These are phyloP conservation scores for Dicranocentrus wangi DNA, from an alignment of 2,888 invertebrate genomes.

Conservation along the genomic window DNA sequence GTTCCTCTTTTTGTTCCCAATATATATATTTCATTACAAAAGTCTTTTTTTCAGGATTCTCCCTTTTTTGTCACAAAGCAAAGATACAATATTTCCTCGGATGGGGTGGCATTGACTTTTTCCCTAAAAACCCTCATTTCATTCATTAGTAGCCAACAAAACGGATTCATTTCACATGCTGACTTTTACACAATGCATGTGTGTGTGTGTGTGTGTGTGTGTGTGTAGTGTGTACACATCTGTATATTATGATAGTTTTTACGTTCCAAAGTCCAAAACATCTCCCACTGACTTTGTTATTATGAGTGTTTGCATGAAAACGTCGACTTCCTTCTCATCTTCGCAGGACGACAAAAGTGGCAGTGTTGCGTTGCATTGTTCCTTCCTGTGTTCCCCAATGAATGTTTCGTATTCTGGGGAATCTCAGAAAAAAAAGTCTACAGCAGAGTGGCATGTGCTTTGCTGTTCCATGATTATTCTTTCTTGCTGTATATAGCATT, in stretches of 20 bases:
- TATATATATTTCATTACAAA: conserved; percentile 15
- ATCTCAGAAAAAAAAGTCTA: conserved; percentile 21
- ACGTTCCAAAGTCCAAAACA: conserved; percentile 39
- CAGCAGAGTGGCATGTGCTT: conserved; percentile 57
- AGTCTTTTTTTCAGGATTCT: conserved; percentile 15
- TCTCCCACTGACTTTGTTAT: conserved; percentile 58
- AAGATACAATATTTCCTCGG: conserved; percentile 20
- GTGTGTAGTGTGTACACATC: neutral
- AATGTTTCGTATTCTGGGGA: conserved; percentile 26
- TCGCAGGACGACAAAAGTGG: conserved; percentile 24
- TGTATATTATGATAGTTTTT: neutral
- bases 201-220: conserved; percentile 27
- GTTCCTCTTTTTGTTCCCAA: conserved; percentile 10
- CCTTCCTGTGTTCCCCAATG: conserved; percentile 22
- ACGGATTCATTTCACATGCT: conserved; percentile 59
- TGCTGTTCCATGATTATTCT: conserved; percentile 25
- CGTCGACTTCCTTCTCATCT: conserved; percentile 44
- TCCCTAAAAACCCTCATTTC: conserved; percentile 42
- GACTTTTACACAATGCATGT: conserved; percentile 55
- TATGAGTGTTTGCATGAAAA: conserved; percentile 53
- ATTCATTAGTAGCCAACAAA: conserved; percentile 49
- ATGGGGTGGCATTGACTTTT: conserved; percentile 30
- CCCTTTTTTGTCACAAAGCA: conserved; percentile 41
- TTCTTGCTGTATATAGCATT: too few species aligned
- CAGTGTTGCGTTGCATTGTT: conserved; percentile 21